These are phyloP conservation scores for Poeciliopsis turrubarensis DNA, from an alignment of 2,113 vertebrate species.

Conservation along the genomic window DNA sequence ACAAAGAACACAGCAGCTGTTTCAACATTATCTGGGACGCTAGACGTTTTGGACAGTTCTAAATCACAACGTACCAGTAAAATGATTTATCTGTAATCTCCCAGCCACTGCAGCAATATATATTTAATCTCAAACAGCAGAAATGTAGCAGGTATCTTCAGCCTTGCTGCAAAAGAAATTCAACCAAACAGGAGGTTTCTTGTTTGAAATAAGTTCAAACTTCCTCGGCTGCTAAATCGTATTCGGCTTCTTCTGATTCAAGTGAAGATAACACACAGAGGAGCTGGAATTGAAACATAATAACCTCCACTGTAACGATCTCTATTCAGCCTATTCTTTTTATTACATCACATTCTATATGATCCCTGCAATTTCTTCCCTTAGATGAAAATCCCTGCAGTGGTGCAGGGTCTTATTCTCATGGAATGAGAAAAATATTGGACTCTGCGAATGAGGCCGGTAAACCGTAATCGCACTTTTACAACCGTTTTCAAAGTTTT, in stretches of 20 bases:
- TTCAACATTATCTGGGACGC: neutral
- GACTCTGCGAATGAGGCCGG: neutral
- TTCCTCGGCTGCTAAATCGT: neutral
- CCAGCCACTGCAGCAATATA: neutral
- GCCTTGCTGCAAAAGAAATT: neutral
- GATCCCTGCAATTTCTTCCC: neutral
- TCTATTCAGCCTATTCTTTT: neutral
- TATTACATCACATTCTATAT: neutral
- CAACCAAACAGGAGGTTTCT: neutral
- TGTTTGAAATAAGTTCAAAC: neutral
- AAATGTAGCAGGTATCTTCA: neutral
- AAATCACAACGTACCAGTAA: neutral
- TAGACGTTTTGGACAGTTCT: neutral
- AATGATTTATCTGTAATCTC: neutral
- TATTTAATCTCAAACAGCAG: neutral
- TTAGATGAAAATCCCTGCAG: neutral
- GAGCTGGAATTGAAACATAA: slow-evolving; percentile 6
- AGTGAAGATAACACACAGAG: neutral
- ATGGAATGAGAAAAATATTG: neutral
- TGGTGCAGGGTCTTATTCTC: neutral
- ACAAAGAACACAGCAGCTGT: neutral
- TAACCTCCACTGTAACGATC: neutral
- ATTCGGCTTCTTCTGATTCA: neutral
- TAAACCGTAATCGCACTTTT: neutral
- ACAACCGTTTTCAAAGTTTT: neutral